These are phyloP conservation scores for Patagioenas fasciata DNA, from an alignment of 2,113 vertebrate genomes.

Conservation along the genomic window DNA sequence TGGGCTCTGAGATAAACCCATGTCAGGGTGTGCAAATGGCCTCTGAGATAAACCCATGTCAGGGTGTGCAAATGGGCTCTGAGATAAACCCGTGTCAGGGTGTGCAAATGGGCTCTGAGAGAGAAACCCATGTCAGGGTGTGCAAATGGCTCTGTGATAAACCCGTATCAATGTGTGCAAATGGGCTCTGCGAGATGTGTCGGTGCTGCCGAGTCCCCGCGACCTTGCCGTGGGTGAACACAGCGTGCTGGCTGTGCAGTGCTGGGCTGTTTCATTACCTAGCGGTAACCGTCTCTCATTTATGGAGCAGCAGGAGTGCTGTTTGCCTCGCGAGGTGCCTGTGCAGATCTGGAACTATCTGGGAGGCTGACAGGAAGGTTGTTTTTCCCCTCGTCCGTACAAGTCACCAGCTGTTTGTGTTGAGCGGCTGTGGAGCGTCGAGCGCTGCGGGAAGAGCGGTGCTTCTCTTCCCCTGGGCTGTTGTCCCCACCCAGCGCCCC, in stretches of 20 bases:
- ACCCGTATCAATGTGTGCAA: too few relatives aligned
- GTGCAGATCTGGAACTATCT: background rate
- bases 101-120: too few relatives aligned
- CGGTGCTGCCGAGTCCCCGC: background rate
- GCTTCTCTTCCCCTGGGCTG: background rate
- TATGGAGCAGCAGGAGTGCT: background rate
- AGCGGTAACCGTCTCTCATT: background rate
- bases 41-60: background rate
- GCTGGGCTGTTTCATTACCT: background rate
- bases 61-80: too few relatives aligned
- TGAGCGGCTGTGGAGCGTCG: background rate
- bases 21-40: background rate
- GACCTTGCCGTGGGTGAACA: background rate
- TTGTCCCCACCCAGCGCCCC: background rate
- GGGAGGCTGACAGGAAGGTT: fast-evolving
- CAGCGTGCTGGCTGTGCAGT: background rate
- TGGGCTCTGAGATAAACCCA: too few relatives aligned
- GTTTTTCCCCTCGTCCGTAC: background rate
- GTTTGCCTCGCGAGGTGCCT: background rate
- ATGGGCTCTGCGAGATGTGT: background rate
- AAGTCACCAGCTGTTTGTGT: background rate
- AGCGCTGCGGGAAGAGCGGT: background rate
- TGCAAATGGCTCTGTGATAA: too few relatives aligned
- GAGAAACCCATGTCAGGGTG: too few relatives aligned
- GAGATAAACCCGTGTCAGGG: too few relatives aligned